A percentile compares a stretch with the other conserved stretches of the same genome.
phyloP scores from a whole-genome alignment of 1,140 invertebrate species.

The Oppia nitens region DNA sequence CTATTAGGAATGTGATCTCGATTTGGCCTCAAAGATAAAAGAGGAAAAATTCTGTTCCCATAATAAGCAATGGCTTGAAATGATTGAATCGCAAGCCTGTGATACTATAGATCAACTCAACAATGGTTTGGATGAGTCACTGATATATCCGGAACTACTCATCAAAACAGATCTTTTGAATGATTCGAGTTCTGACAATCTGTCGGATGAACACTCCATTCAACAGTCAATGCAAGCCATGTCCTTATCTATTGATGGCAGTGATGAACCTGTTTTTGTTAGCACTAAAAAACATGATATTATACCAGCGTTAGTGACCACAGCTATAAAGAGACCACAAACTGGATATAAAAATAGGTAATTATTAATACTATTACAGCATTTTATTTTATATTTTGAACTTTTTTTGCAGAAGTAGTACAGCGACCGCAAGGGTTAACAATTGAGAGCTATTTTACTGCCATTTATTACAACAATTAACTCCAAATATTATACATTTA shows the following conservation, averaged over 20 bases:
- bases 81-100: slow-evolving; percentile 49
- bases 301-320: not conserved
- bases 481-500: no score
- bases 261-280: not conserved
- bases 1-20: slow-evolving; percentile 55
- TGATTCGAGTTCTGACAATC: slow-evolving; percentile 11
- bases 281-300: not conserved
- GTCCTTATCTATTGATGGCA: not conserved
- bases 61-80: slow-evolving; percentile 93
- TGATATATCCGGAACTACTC: slow-evolving; percentile 9
- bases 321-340: not conserved
- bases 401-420: not conserved
- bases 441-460: no score
- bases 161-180: slow-evolving; percentile 9
- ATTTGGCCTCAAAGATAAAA: slow-evolving; percentile 81
- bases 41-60: slow-evolving; percentile 87
- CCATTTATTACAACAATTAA: no score
- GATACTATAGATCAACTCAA: slow-evolving; percentile 18
- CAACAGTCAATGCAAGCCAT: not conserved
- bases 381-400: not conserved
- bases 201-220: slow-evolving; percentile 5
- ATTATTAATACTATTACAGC: not conserved
- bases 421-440: not conserved
- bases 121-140: not conserved
- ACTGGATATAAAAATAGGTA: not conserved